Conservation (phyloP, 1,140 invertebrate genomes). For the Homalodisca vitripennis region DNA sequence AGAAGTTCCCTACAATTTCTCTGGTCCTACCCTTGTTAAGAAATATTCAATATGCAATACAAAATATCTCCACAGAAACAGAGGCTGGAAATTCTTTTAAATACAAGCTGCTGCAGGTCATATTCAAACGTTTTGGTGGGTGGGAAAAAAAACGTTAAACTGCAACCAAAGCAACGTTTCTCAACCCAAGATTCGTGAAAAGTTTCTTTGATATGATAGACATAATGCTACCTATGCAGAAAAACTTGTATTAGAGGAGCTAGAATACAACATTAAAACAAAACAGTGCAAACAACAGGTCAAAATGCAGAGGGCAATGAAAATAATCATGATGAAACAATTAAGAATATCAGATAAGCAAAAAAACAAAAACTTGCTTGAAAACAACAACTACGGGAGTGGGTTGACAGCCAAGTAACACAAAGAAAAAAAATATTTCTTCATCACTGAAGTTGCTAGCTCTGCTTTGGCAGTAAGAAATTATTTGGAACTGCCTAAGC, state of each 20-base stretch:
- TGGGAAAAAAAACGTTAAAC: slow-evolving; percentile 40
- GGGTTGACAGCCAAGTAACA: slow-evolving; percentile 34
- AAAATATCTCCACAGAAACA: slow-evolving; percentile 39
- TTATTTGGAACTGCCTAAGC: slow-evolving; percentile 40
- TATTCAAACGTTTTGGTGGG: slow-evolving; percentile 38
- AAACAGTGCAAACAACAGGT: background rate
- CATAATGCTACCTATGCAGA: slow-evolving; percentile 42
- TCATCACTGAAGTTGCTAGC: slow-evolving; percentile 26
- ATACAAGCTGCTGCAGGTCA: slow-evolving; percentile 20
- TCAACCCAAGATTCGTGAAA: slow-evolving; percentile 45
- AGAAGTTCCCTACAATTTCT: slow-evolving; percentile 44
- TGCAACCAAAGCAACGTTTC: slow-evolving; percentile 40
- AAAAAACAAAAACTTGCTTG: slow-evolving; percentile 12
- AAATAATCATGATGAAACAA: no score
- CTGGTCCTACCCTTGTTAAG: slow-evolving; percentile 42
- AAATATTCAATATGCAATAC: slow-evolving; percentile 40
- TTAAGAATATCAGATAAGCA: background rate
- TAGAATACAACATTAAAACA: slow-evolving; percentile 23
- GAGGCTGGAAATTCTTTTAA: background rate
- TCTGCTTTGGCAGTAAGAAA: slow-evolving; percentile 36
- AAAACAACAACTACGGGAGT: slow-evolving; percentile 31
- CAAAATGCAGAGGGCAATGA: background rate
- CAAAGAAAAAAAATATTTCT: slow-evolving; percentile 28
- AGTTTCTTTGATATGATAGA: slow-evolving; percentile 40
- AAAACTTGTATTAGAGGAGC: slow-evolving; percentile 41